Evolutionary conservation across 2,888 invertebrate species (phyloP).

Genomic region (Dioctria rufipes): DNA sequence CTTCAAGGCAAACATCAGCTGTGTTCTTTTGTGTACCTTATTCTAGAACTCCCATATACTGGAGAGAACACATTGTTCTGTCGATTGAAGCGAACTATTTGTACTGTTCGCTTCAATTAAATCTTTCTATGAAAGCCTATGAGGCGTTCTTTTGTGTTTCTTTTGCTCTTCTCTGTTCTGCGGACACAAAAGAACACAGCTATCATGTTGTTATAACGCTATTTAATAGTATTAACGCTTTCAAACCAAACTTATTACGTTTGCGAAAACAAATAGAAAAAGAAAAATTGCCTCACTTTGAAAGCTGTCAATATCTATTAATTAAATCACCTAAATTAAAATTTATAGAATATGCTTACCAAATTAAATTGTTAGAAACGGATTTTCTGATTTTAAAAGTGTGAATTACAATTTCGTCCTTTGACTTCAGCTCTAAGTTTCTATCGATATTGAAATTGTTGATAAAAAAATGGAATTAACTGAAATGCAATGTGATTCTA

Average conservation of each 20-base stretch:
- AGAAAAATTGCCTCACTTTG: too few relatives aligned
- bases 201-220: background rate
- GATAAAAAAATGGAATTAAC: slow-evolving; percentile 14
- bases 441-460: slow-evolving; percentile 41
- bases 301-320: background rate
- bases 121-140: too few relatives aligned
- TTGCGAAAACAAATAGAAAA: too few relatives aligned
- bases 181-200: too few relatives aligned
- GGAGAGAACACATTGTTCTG: too few relatives aligned
- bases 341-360: slow-evolving; percentile 39
- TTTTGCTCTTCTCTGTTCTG: too few relatives aligned
- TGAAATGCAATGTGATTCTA: slow-evolving; percentile 11
- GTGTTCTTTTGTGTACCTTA: too few relatives aligned
- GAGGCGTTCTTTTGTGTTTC: too few relatives aligned
- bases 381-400: slow-evolving; percentile 25
- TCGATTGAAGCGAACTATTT: too few relatives aligned
- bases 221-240: background rate
- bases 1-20: background rate
- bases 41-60: too few relatives aligned
- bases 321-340: slow-evolving; percentile 37
- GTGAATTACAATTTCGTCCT: slow-evolving; percentile 22
- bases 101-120: too few relatives aligned
- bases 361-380: slow-evolving; percentile 30
- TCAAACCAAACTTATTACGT: background rate
- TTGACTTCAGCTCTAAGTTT: slow-evolving; percentile 4